Conservation (phyloP, 2,797 vertebrate genomes). For the Scomberomorus guttatus region DNA sequence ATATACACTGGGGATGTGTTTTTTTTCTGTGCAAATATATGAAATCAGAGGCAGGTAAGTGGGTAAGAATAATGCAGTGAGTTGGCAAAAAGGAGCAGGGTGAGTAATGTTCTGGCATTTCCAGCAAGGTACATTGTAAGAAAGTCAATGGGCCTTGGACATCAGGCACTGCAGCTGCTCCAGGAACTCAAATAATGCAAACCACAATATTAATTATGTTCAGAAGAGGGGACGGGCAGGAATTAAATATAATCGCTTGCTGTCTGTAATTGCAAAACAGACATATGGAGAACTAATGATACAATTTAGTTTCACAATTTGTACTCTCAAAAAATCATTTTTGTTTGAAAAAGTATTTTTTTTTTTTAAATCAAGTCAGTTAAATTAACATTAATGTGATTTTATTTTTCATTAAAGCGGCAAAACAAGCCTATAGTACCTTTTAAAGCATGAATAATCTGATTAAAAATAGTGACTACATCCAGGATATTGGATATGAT, state of each 20-base stretch:
- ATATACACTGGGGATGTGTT: conserved; percentile 51
- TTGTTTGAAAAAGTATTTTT: background rate
- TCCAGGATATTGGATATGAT: background rate
- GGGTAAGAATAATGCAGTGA: conserved; percentile 72
- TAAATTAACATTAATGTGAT: conserved; percentile 8
- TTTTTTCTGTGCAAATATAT: conserved; percentile 63
- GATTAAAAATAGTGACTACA: background rate
- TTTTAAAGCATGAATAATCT: conserved; percentile 6
- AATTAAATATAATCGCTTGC: conserved; percentile 20
- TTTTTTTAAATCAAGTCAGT: background rate
- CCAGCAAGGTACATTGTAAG: conserved; percentile 68
- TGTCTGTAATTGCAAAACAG: background rate
- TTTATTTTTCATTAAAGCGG: too few species aligned
- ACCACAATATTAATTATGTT: conserved; percentile 57
- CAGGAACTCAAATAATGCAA: conserved; percentile 60
- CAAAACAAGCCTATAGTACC: background rate
- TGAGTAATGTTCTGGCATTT: conserved; percentile 80
- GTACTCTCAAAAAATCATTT: background rate
- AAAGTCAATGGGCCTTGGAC: conserved; percentile 66
- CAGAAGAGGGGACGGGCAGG: conserved; percentile 2
- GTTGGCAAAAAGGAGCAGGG: conserved; percentile 64
- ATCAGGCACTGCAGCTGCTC: conserved; percentile 51
- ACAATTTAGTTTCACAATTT: background rate
- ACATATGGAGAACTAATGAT: background rate
- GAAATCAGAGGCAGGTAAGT: conserved; percentile 73